Evolutionary conservation across 2,797 vertebrate species (phyloP).

Genomic region (Sibirionetta formosa): DNA sequence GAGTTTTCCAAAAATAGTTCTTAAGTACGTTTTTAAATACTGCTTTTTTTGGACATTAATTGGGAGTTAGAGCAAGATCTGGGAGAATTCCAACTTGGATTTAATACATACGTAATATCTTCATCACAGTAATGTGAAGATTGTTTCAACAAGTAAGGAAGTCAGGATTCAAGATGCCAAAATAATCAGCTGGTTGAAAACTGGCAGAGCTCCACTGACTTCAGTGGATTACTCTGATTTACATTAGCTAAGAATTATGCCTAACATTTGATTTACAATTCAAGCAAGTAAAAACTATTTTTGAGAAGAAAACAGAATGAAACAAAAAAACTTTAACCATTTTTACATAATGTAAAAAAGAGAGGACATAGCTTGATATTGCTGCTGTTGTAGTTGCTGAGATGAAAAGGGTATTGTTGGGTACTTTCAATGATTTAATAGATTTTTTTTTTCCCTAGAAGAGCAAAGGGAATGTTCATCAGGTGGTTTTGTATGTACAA

Average conservation of each 20-base stretch:
- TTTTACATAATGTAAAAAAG: not conserved
- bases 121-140: not conserved
- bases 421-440: not conserved
- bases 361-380: not conserved
- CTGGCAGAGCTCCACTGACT: not conserved
- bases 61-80: not conserved
- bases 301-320: not conserved
- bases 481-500: not conserved
- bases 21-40: not conserved
- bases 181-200: constrained; percentile 44
- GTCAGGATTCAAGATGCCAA: not conserved
- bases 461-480: not conserved
- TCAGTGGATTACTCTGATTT: constrained; percentile 8
- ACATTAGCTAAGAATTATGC: not conserved
- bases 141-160: constrained; percentile 2
- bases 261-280: constrained; percentile 10
- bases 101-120: not conserved
- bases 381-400: not conserved
- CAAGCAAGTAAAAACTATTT: not conserved
- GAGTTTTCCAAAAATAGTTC: constrained; percentile 19
- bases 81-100: constrained; percentile 8
- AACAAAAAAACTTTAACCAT: not conserved
- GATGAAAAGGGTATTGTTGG: not conserved
- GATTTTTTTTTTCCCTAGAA: not conserved
- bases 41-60: not conserved